Evolutionary conservation across 2,113 vertebrate genomes (phyloP), one percentile per base, ranked within the genome.

Genomic region (Lophochroa leadbeateri): DNA sequence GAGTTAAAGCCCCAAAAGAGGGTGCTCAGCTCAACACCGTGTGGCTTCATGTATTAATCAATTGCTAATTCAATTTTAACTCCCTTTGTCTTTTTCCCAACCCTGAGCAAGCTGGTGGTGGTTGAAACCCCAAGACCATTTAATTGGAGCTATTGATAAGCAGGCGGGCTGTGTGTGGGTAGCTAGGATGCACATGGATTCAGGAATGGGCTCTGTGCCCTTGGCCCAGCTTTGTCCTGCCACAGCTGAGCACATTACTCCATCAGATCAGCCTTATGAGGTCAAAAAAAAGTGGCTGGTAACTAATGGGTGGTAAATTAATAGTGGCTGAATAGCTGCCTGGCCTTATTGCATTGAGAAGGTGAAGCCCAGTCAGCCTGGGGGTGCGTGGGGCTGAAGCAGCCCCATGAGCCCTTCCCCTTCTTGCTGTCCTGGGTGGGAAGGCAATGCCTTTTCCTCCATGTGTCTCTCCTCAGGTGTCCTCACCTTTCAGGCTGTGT

Each of bases 1-100:
- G 52, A 7, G 69, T 92, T 93, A 96, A 96, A 72, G 35, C 7
- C 64, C 53, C 37, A 1, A 67, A 78, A 82, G 75, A 82, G 75
- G 31, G 39, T 52, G 11, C 80, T 89, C 39, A 71, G 21, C 64
- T 89, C 52, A 52, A 35, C 74, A 50, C 78, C 1, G 15, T 70
- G 49, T 52, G 68, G 78, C 76, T 94, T 94, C 55, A 61, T 90
- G 17, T 69, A 90, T 75, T 83, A 95, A 96, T 97, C 43, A 55
- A 96, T 96, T 74, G 46, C 16, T 96, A 71, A 86, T 93, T 96
- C 94, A 96, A 78, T 97, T 95, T 90, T 80, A 94, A 55, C 37
- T 69, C 39, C 68, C 80, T 24, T 39, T 83, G 41, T 89, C 49
- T 52, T 68, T 83, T 23, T 82, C 63, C 75, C 47, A 43, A 33